Percentiles rank a stretch among this genome's conserved stretches.
These are phyloP conservation scores for zebrafish (Danio rerio) DNA, from an alignment of 2,113 vertebrate species.

Conservation along the genomic window DNA sequence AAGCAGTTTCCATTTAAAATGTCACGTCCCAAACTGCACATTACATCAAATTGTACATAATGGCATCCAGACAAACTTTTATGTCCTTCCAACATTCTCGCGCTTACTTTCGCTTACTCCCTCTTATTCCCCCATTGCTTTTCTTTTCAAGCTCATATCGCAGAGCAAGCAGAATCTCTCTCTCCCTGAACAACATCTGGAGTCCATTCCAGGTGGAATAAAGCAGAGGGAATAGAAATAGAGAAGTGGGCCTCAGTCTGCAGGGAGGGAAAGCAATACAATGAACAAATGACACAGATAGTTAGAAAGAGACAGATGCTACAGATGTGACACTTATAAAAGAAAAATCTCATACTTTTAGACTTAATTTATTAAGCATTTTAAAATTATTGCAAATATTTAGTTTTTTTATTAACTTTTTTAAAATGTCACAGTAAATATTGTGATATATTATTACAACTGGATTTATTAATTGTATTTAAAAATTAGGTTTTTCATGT, in stretches of 20 bases:
- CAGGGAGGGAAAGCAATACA: constrained; percentile 52
- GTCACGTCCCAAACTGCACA: constrained; percentile 80
- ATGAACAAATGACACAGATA: not conserved
- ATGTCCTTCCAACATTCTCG: constrained; percentile 82
- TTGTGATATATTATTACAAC: no score
- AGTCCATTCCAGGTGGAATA: constrained; percentile 80
- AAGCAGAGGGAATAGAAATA: constrained; percentile 49
- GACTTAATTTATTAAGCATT: no score
- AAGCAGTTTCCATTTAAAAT: constrained; percentile 82
- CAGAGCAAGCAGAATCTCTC: constrained; percentile 69
- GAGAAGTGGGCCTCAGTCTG: constrained; percentile 34
- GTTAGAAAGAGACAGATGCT: not conserved
- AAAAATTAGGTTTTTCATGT: no score
- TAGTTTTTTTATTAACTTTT: no score
- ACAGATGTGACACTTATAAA: no score
- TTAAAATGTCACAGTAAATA: no score
- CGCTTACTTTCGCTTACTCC: constrained; percentile 45
- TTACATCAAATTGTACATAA: constrained; percentile 87
- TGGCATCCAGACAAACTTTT: constrained; percentile 86
- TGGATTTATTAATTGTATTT: no score
- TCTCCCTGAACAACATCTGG: constrained; percentile 77
- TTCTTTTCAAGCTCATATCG: constrained; percentile 59
- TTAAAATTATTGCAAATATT: no score
- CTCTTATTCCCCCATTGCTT: constrained; percentile 46
- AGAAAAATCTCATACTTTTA: no score